These are phyloP conservation scores for Capitulum mitella DNA, from an alignment of 2,888 invertebrate genomes.

Conservation along the genomic window DNA sequence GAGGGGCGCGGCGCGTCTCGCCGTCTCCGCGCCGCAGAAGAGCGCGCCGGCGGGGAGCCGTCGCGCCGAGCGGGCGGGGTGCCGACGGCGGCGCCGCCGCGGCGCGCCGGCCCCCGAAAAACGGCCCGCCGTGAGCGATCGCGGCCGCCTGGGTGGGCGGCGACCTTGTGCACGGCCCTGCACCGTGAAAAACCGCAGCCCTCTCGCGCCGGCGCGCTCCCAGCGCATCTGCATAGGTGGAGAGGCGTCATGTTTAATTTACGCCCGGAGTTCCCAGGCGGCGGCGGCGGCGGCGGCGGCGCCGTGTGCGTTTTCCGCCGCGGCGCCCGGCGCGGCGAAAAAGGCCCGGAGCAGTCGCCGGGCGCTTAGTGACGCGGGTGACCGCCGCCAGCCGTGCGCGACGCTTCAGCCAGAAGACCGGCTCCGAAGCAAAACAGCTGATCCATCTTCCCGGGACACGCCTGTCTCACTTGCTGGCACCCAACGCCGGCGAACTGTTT, in stretches of 20 bases:
- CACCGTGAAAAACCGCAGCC: background rate
- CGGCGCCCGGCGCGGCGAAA: no score
- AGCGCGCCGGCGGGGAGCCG: no score
- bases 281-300: background rate
- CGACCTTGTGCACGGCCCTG: conserved; percentile 11
- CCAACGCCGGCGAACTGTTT: background rate
- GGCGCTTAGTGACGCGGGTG: no score
- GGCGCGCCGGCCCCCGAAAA: background rate
- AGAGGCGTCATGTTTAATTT: background rate
- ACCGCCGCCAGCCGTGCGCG: no score
- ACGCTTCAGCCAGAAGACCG: background rate
- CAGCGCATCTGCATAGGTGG: conserved; percentile 1
- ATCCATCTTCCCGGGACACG: background rate
- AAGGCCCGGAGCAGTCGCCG: no score
- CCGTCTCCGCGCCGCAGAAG: no score
- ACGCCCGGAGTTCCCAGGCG: background rate
- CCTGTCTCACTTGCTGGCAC: background rate
- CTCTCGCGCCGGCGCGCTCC: background rate
- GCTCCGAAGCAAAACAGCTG: background rate
- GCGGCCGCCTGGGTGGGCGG: background rate
- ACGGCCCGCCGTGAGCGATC: conserved; percentile 6
- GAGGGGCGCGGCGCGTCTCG: no score
- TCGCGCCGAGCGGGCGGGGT: no score
- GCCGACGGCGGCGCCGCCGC: no score
- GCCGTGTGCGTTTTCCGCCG: no score